Evolutionary conservation across 2,797 vertebrate species (phyloP), one percentile per base, ranked within the genome.

Genomic region (Erpetoichthys calabaricus): DNA sequence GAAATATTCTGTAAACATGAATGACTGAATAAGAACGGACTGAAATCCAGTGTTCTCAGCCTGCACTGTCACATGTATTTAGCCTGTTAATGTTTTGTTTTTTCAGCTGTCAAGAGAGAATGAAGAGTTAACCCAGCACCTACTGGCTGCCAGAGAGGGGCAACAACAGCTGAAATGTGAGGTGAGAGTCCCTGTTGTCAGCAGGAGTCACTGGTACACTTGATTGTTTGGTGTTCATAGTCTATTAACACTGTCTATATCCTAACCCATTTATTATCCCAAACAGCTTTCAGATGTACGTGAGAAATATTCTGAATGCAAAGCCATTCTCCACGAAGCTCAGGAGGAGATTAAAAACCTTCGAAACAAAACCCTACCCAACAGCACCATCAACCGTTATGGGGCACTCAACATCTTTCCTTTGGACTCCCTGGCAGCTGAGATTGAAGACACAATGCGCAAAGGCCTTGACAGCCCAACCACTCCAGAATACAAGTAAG

Each of bases 381-480:
- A 85, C 66, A 86, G 89, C 70, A 90, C 85, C 0, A 80, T 92
- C 66, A 82, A 89, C 73, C 82, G 83, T 49, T 92, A 87, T 73
- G 78, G 84, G 1, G 68, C 84, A 0, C 61, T 86, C 52, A 78
- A 82, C 0, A 77, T 88, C 0, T 75, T 91, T 53, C 90, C 92
- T 57, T 74, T 91, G 90, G 88, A 91, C 75, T 88, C 87, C 0
- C 75, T 94, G 70, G 88, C 88, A 0, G 87, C 90, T 2, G 91
- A 95, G 78, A 91, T 91, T 56, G 92, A 92, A 62, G 86, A 80
- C 8, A 88, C 80, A 7, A 88, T 89, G 70, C 84, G 88, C 56
- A 94, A 86, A 72, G 81, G 88, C 63, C 70, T 84, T 44, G 88
- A 87, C 71, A 83, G 75, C 59, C 80, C 81, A 4, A 66, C 79